Conservation (phyloP, 2,113 vertebrate species). For the Anser brachyrhynchus region DNA sequence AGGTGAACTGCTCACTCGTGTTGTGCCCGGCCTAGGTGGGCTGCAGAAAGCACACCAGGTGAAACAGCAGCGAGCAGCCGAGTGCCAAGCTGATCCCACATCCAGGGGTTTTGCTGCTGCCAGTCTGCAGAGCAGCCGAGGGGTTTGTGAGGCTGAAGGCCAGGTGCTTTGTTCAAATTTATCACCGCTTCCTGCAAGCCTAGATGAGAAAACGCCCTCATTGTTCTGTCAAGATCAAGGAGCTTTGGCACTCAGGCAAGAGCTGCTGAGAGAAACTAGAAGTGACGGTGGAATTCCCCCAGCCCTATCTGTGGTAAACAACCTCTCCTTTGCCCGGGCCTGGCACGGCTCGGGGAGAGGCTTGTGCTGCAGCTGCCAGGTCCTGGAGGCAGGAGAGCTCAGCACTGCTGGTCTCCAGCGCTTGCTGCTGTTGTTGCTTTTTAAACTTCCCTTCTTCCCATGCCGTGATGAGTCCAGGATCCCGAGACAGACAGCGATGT, state of each 20-base stretch:
- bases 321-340: neutral
- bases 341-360: neutral
- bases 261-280: rapidly evolving
- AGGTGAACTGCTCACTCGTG: neutral
- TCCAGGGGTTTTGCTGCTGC: neutral
- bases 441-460: neutral
- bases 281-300: constrained; percentile 42
- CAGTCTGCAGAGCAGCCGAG: neutral
- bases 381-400: rapidly evolving
- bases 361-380: neutral
- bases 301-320: neutral
- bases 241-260: neutral
- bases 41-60: rapidly evolving
- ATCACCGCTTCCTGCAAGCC: neutral
- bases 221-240: neutral
- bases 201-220: neutral
- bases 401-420: neutral
- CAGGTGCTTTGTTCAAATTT: neutral
- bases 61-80: rapidly evolving
- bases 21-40: neutral
- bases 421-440: neutral
- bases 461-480: neutral
- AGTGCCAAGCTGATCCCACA: rapidly evolving
- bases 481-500: neutral
- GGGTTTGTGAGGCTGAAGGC: neutral